These are phyloP conservation scores for Anastatus disparis DNA, from an alignment of 1,140 invertebrate genomes.

Conservation along the genomic window DNA sequence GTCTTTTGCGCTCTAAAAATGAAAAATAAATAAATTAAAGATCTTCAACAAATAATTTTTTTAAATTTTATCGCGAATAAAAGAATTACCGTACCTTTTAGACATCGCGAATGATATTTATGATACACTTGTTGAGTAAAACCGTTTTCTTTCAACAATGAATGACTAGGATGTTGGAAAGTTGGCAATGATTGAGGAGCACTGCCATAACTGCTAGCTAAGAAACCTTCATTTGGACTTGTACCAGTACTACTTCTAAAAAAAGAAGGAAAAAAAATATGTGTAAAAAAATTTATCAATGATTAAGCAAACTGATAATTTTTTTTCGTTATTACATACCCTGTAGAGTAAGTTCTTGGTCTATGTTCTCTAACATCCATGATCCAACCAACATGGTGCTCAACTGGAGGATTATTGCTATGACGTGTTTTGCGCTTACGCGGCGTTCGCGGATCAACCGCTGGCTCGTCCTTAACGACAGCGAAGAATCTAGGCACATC, in stretches of 20 bases:
- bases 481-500: constrained; percentile 87
- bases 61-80: too few relatives aligned
- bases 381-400: constrained; percentile 97
- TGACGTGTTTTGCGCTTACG: constrained; percentile 92
- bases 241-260: constrained; percentile 78
- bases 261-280: constrained; percentile 32
- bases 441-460: constrained; percentile 74
- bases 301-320: too few relatives aligned
- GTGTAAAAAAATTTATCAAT: background rate
- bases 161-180: constrained; percentile 97
- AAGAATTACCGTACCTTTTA: constrained; percentile 89
- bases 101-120: constrained; percentile 91
- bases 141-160: constrained; percentile 94
- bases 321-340: constrained; percentile 58
- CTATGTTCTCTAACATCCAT: constrained; percentile 89
- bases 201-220: constrained; percentile 79
- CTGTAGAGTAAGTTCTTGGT: constrained; percentile 78
- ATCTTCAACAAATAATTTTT: constrained; percentile 11
- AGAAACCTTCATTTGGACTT: constrained; percentile 73
- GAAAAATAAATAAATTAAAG: constrained; percentile 39
- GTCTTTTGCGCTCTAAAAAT: constrained; percentile 85
- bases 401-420: constrained; percentile 90
- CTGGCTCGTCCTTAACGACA: constrained; percentile 84
- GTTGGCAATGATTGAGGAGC: constrained; percentile 84
- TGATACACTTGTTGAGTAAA: constrained; percentile 97